These are phyloP conservation scores for Gymnodraco acuticeps DNA, from an alignment of 2,797 vertebrate species.

Conservation along the genomic window DNA sequence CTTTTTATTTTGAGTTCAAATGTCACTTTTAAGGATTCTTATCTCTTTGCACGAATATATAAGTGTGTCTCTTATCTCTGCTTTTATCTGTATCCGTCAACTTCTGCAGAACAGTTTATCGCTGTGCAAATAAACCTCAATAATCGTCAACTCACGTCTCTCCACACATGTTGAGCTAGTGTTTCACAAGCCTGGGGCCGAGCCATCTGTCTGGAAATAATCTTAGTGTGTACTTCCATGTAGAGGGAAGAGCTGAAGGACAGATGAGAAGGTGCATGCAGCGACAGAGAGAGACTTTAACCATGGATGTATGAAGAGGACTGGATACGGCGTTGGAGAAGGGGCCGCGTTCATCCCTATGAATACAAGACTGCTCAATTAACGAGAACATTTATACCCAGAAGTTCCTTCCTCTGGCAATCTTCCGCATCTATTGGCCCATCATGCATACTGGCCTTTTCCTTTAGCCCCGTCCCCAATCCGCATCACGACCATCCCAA, in stretches of 20 bases:
- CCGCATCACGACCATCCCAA: too few relatives aligned
- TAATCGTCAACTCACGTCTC: conserved; percentile 44
- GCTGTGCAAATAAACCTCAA: conserved; percentile 50
- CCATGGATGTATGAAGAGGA: too few relatives aligned
- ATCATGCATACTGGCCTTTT: too few relatives aligned
- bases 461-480: too few relatives aligned
- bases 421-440: too few relatives aligned
- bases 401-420: too few relatives aligned
- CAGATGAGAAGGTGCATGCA: conserved; percentile 38
- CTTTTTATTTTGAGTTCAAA: not conserved
- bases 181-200: conserved; percentile 58
- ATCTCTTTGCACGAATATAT: not conserved
- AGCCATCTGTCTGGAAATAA: conserved; percentile 66
- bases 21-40: not conserved
- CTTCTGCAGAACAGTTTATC: conserved; percentile 58
- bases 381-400: too few relatives aligned
- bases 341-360: too few relatives aligned
- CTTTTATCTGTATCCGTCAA: conserved; percentile 29
- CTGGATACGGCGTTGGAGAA: too few relatives aligned
- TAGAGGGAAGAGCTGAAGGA: conserved; percentile 39
- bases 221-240: conserved; percentile 55
- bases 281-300: not conserved
- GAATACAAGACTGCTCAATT: too few relatives aligned
- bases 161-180: conserved; percentile 35
- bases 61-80: conserved; percentile 26